These are phyloP conservation scores for Calosoma granatense DNA, from an alignment of 1,140 invertebrate genomes.

Conservation along the genomic window DNA sequence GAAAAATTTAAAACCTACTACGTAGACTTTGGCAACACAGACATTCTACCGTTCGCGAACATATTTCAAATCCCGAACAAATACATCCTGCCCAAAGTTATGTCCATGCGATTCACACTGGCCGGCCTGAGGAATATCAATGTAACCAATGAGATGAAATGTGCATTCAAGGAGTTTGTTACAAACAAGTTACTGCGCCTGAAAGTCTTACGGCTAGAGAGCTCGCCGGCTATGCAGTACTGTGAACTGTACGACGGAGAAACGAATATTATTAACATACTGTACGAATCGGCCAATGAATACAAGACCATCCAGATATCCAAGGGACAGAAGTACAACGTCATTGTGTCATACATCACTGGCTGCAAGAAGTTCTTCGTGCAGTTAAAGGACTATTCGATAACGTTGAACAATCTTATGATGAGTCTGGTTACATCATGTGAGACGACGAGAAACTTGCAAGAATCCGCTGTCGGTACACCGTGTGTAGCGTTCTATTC, in stretches of 20 bases:
- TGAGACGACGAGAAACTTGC: constrained; percentile 28
- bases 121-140: constrained; percentile 54
- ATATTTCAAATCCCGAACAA: constrained; percentile 62
- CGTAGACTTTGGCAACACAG: constrained; percentile 68
- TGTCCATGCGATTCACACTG: constrained; percentile 60
- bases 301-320: constrained; percentile 28
- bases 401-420: constrained; percentile 45
- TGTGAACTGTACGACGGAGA: constrained; percentile 50
- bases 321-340: neutral
- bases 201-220: constrained; percentile 51
- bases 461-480: constrained; percentile 43
- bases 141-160: constrained; percentile 54
- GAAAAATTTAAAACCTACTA: constrained; percentile 49
- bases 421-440: constrained; percentile 37
- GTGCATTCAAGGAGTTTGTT: constrained; percentile 56
- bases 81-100: constrained; percentile 54
- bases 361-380: constrained; percentile 61
- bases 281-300: constrained; percentile 36
- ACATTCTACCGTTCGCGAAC: constrained; percentile 51
- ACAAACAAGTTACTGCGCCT: constrained; percentile 47
- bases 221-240: constrained; percentile 57
- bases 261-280: constrained; percentile 42
- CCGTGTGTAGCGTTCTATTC: constrained; percentile 65
- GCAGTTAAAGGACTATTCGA: constrained; percentile 48
- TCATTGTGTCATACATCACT: constrained; percentile 37